Conservation (phyloP, 1,140 invertebrate genomes). For the Caenorhabditis tropicalis region DNA sequence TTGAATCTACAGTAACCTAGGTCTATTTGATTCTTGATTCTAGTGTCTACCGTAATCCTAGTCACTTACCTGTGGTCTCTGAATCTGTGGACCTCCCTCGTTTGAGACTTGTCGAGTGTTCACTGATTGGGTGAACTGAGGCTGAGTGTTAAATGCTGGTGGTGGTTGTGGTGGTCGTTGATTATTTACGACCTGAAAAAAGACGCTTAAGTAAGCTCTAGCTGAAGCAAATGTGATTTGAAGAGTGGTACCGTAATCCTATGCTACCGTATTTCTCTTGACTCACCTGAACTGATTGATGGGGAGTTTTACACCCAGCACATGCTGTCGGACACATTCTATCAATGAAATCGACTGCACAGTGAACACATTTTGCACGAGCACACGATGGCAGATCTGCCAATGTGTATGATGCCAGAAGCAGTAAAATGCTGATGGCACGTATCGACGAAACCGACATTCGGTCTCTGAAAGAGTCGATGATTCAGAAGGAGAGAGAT, state of each 20-base stretch:
- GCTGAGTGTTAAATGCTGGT: slow-evolving; percentile 13
- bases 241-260: too few species aligned
- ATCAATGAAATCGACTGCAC: slow-evolving; percentile 52
- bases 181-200: background rate
- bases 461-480: background rate
- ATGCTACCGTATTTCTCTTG: too few species aligned
- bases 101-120: slow-evolving; percentile 28
- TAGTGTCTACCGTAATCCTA: too few species aligned
- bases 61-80: background rate
- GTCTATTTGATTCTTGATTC: background rate
- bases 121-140: slow-evolving; percentile 19
- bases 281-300: background rate
- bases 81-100: slow-evolving; percentile 29
- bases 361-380: slow-evolving; percentile 51
- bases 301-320: slow-evolving; percentile 20
- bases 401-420: background rate
- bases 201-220: background rate
- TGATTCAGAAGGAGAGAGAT: background rate
- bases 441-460: slow-evolving; percentile 46
- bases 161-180: slow-evolving; percentile 22
- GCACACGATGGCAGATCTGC: slow-evolving; percentile 53
- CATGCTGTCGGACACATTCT: slow-evolving; percentile 55
- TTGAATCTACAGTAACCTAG: background rate
- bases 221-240: too few species aligned
- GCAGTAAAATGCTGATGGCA: slow-evolving; percentile 4